Evolutionary conservation across 2,888 invertebrate species (phyloP).

Genomic region (Nematopogon swammerdamellus): DNA sequence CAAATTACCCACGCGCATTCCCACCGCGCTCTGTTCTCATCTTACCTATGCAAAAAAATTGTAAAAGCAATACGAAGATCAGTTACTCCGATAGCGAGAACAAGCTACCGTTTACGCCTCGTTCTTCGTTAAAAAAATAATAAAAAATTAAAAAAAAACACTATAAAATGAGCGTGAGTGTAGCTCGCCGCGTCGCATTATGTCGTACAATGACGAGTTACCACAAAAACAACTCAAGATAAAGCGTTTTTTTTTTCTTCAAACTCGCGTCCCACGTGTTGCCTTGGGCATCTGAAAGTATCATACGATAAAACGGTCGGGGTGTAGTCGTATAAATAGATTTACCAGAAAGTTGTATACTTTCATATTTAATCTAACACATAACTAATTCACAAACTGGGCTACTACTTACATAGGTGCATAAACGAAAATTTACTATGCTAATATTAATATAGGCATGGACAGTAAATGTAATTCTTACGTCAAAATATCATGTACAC

Average conservation of each 20-base stretch:
- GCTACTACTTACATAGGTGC: too few relatives aligned
- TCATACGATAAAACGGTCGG: slow-evolving; percentile 7
- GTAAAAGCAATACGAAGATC: slow-evolving; percentile 41
- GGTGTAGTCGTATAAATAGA: too few relatives aligned
- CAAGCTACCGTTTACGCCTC: slow-evolving; percentile 50
- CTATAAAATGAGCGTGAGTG: not conserved
- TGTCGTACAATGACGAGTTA: not conserved
- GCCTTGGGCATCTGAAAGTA: not conserved
- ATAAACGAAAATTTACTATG: too few relatives aligned
- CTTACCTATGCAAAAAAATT: not conserved
- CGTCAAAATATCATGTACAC: too few relatives aligned
- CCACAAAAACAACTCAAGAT: not conserved
- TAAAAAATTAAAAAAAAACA: slow-evolving; percentile 32
- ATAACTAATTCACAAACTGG: too few relatives aligned
- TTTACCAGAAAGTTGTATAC: too few relatives aligned
- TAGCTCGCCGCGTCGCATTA: not conserved
- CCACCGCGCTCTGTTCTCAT: not conserved
- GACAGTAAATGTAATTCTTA: too few relatives aligned
- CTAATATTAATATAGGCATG: too few relatives aligned
- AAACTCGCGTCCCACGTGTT: slow-evolving; percentile 1
- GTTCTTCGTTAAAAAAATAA: slow-evolving; percentile 33
- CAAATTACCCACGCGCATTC: not conserved
- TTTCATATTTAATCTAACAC: too few relatives aligned
- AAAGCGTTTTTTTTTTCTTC: slow-evolving; percentile 18
- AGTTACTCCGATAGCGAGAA: slow-evolving; percentile 41